Evolutionary conservation across 1,140 invertebrate genomes (phyloP), one percentile per base, ranked within the genome.

Genomic region (Halyomorpha halys): DNA sequence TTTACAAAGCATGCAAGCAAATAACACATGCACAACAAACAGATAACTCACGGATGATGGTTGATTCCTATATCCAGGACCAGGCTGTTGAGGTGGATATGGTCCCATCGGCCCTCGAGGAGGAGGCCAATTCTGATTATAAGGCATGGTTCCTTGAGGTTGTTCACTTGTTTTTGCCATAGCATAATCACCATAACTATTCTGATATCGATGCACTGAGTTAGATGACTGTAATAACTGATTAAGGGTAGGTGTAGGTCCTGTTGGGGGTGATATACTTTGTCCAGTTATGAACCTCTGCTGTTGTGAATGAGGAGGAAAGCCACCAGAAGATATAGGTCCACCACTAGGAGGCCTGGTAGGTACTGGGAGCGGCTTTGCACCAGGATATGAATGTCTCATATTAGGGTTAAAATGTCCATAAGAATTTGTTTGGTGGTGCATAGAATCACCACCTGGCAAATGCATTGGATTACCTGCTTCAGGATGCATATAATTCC

Each of bases 231-330:
- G 89, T 44, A 94, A 79, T 69, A 94, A 77, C 71, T 92, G 91
- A 76, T 94, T 94, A 63, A 94, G 78, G 30, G 91, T 94, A 54
- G 92, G 91, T 51, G 91, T 94, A 18, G 90, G 91, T 56, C 91
- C 89, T 65, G 86, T 84, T 61, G 87, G 86, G 73, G 90, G 89
- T 0, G 82, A 79, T 70, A 85, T 81, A 71, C 75, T 82, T 71
- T 83, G 83, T 21, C 82, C 81, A 2, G 81, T 79, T 49, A 84
- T 70, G 69, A 81, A 79, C 71, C 79, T 75, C 23, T 77, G 76
- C 44, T 67, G 71, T 62, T 76, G 77, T 14, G 71, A 70, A 16
- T 75, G 71, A 64, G 76, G 76, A 56, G 68, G 68, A 62, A 71
- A 71, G 27, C 51, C 39, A 44, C 53, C 19, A 6, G 30, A 9